Evolutionary conservation across 2,888 invertebrate genomes (phyloP), one percentile per base, ranked within the genome.

Genomic region (Lysandra bellargus): DNA sequence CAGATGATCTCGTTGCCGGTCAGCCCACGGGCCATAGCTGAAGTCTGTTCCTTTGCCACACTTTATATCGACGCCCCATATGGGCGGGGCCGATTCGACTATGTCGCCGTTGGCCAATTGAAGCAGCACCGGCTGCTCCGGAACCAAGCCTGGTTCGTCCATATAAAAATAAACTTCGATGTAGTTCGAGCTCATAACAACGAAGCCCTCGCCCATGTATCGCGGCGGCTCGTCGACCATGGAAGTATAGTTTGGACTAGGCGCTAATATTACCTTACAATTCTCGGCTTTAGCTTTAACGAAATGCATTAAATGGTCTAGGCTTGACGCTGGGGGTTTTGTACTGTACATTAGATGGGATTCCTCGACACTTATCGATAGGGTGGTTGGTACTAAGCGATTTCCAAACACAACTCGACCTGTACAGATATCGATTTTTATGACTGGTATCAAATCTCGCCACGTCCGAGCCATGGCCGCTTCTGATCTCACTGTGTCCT

Each of bases 11-110:
- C 99, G 96, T 89, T 99, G 99, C 78, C 99, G 96, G 89, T 99
- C 99, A 3, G 99, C 99, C 99, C 99, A 99, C 0, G 99, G 99
- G 0, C 99, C 99, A 88, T 99, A 99, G 90, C 99, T 99, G 85
- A 99, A 98, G 87, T 99, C 98, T 2, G 98, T 98, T 82, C 98
- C 99, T 92, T 98, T 99, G 0, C 98, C 98, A 88, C 98, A 98
- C 90, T 98, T 99, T 79, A 99, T 97, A 89, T 99, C 99, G 17
- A 99, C 97, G 6, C 99, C 99, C 98, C 98, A 98, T 84, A 98
- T 98, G 0, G 99, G 99, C 12, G 98, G 98, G 79, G 98, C 98
- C 4, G 98, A 98, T 88, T 98, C 98, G 0, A 98, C 98, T 80
- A 98, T 96, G 89, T 99, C 99, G 1, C 99, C 99, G 91, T 99